These are phyloP conservation scores for Eulemur mongoz DNA, from an alignment of 2,797 vertebrate genomes.

Conservation along the genomic window DNA sequence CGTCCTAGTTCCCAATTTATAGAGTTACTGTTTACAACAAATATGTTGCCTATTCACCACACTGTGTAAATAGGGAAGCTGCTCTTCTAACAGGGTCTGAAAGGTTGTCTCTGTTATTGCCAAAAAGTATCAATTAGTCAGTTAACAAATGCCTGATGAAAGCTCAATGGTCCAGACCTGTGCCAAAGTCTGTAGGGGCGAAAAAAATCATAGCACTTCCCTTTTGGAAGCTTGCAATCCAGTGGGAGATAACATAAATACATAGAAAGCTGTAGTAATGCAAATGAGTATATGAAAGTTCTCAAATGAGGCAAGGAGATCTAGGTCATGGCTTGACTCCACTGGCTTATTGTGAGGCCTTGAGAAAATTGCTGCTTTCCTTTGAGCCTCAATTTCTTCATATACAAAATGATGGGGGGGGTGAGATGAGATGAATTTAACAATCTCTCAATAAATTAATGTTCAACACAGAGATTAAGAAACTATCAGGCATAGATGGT, in stretches of 20 bases:
- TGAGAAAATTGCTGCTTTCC: neutral
- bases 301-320: neutral
- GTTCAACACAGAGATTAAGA: neutral
- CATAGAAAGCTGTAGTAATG: neutral
- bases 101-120: neutral
- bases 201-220: neutral
- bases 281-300: neutral
- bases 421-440: neutral
- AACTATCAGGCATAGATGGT: neutral
- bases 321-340: neutral
- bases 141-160: conserved; percentile 17
- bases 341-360: neutral
- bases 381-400: neutral
- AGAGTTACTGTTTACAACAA: neutral
- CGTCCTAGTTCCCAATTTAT: neutral
- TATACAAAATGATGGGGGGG: neutral
- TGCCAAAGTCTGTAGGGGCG: neutral
- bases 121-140: neutral
- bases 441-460: conserved; percentile 28
- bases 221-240: neutral
- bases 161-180: neutral
- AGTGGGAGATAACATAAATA: neutral
- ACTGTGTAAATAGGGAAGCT: neutral
- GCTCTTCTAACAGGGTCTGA: neutral
- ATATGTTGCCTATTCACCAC: neutral